Evolutionary conservation across 2,797 vertebrate genomes (phyloP).

Genomic region (Microctenopoma steveboyesi): DNA sequence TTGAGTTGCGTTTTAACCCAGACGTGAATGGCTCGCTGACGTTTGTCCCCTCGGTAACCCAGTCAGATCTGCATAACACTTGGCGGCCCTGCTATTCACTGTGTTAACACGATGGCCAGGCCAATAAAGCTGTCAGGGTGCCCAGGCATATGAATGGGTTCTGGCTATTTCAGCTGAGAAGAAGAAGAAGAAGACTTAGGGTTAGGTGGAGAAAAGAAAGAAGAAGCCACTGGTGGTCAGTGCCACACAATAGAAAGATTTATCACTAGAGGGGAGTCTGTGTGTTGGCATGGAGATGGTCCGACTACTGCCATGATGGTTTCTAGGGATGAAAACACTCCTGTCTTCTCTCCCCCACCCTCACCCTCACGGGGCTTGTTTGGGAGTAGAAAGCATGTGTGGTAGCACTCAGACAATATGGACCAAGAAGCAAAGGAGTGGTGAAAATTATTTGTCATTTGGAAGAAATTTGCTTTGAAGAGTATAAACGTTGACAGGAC

Average conservation of each 20-base stretch:
- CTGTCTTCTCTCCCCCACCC: constrained; percentile 17
- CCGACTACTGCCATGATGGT: constrained; percentile 21
- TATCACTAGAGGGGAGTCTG: constrained; percentile 61
- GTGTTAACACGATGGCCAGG: constrained; percentile 86
- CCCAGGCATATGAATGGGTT: constrained; percentile 79
- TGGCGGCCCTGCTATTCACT: constrained; percentile 77
- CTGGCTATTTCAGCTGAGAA: constrained; percentile 61
- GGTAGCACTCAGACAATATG: constrained; percentile 1
- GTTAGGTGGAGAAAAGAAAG: constrained; percentile 57
- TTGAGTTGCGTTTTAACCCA: constrained; percentile 71
- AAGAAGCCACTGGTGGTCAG: constrained; percentile 70
- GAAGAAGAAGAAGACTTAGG: constrained; percentile 61
- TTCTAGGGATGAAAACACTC: constrained; percentile 44
- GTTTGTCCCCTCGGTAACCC: constrained; percentile 85
- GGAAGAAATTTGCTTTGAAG: constrained; percentile 34
- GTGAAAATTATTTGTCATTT: constrained; percentile 34
- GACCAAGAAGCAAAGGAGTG: constrained; percentile 38
- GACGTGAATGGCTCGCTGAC: constrained; percentile 73
- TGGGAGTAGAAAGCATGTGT: constrained; percentile 35
- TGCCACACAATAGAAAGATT: constrained; percentile 74
- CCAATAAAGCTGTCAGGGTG: constrained; percentile 84
- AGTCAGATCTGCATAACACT: constrained; percentile 87
- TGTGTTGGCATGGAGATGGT: constrained; percentile 58
- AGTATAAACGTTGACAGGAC: constrained; percentile 41
- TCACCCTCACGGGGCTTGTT: constrained; percentile 20